phyloP scores from a whole-genome alignment of 2,888 invertebrate genomes.

The Choreutis nemorana region DNA sequence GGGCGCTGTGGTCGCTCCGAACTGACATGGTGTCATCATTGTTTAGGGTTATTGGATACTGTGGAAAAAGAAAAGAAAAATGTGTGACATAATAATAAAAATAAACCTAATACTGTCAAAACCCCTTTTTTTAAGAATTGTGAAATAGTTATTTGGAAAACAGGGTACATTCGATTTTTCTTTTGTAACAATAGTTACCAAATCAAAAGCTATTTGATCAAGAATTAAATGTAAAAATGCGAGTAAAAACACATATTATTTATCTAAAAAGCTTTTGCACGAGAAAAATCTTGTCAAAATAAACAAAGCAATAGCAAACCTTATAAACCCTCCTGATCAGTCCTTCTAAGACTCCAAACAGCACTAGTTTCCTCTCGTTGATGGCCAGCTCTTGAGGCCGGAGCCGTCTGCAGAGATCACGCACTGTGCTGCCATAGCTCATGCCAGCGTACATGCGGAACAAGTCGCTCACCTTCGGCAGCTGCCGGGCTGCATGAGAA shows the following conservation, averaged over 20 bases:
- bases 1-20: slow-evolving; percentile 34
- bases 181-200: too few relatives aligned
- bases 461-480: slow-evolving; percentile 73
- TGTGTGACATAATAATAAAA: too few relatives aligned
- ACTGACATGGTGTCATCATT: slow-evolving; percentile 36
- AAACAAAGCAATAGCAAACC: too few relatives aligned
- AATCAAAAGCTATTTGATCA: too few relatives aligned
- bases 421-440: slow-evolving; percentile 78
- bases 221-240: too few relatives aligned
- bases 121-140: too few relatives aligned
- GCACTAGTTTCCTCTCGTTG: slow-evolving; percentile 82
- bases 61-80: slow-evolving; percentile 11
- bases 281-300: too few relatives aligned
- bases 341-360: slow-evolving; percentile 88
- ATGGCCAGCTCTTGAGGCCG: slow-evolving; percentile 79
- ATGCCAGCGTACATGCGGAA: slow-evolving; percentile 80
- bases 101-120: too few relatives aligned
- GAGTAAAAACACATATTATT: too few relatives aligned
- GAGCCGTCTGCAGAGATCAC: slow-evolving; percentile 76
- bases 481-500: slow-evolving; percentile 68
- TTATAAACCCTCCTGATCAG: slow-evolving; percentile 84
- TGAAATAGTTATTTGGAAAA: too few relatives aligned
- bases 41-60: slow-evolving; percentile 63
- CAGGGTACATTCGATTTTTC: too few relatives aligned
- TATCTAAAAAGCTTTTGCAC: too few relatives aligned